Conservation (phyloP, 2,113 vertebrate species). For the Trinectes maculatus region DNA sequence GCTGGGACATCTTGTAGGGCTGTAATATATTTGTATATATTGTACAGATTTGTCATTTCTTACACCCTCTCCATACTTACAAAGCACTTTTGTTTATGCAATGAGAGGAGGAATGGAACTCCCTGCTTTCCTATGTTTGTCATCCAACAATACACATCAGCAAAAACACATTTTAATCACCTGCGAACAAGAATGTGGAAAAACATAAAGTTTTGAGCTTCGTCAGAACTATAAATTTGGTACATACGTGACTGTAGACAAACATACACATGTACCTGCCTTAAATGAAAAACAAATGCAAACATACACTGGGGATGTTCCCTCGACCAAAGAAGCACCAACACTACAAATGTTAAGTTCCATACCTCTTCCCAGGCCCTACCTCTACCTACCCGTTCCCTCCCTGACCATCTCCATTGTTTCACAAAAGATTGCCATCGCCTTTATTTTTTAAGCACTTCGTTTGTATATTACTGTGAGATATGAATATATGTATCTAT, state of each 20-base stretch:
- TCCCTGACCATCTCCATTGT: slow-evolving; percentile 52
- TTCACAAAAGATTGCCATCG: slow-evolving; percentile 60
- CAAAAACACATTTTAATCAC: slow-evolving; percentile 61
- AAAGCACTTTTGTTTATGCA: slow-evolving; percentile 81
- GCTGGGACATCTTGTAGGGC: slow-evolving; percentile 65
- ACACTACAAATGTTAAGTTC: slow-evolving; percentile 69
- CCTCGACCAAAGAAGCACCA: slow-evolving; percentile 82
- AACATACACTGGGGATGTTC: slow-evolving; percentile 65
- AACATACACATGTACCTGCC: slow-evolving; percentile 64
- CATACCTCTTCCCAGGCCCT: slow-evolving; percentile 77
- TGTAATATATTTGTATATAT: slow-evolving; percentile 79
- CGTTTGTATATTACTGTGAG: slow-evolving; percentile 83
- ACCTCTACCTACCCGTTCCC: slow-evolving; percentile 64
- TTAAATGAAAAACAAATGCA: slow-evolving; percentile 74
- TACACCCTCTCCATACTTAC: slow-evolving; percentile 73
- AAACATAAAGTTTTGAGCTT: slow-evolving; percentile 45
- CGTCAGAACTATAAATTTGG: slow-evolving; percentile 58
- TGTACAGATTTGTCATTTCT: slow-evolving; percentile 78
- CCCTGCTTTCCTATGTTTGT: slow-evolving; percentile 50
- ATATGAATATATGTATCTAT: slow-evolving; percentile 82
- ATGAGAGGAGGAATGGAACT: slow-evolving; percentile 78
- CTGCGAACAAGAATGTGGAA: slow-evolving; percentile 63
- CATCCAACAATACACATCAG: slow-evolving; percentile 42
- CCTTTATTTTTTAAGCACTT: slow-evolving; percentile 82
- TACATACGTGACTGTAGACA: slow-evolving; percentile 67